These are phyloP conservation scores for Zaprionus bogoriensis DNA, from an alignment of 2,888 invertebrate species.

Conservation along the genomic window DNA sequence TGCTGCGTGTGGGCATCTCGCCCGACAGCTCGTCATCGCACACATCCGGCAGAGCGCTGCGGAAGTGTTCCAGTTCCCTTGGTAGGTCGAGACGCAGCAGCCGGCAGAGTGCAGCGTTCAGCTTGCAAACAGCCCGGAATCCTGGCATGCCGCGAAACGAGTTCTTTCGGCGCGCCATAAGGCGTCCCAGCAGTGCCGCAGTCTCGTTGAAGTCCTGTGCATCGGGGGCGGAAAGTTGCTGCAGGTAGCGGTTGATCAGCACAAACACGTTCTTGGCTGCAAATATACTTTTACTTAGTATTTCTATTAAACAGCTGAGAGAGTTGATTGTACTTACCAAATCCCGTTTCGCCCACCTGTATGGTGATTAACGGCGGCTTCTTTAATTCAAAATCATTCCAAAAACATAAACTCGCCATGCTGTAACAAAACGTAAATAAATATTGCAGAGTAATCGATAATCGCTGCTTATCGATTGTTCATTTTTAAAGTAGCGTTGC, in stretches of 20 bases:
- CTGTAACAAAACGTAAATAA: conserved; percentile 29
- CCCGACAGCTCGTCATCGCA: conserved; percentile 44
- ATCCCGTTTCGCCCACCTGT: conserved; percentile 48
- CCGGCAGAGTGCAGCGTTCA: conserved; percentile 79
- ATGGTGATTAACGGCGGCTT: conserved; percentile 78
- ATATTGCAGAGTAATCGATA: conserved; percentile 1
- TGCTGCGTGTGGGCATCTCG: conserved; percentile 74
- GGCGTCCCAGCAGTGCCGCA: conserved; percentile 78
- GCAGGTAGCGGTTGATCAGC: conserved; percentile 54
- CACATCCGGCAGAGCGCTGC: conserved; percentile 73
- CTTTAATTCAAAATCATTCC: conserved; percentile 80
- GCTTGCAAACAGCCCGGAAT: conserved; percentile 76
- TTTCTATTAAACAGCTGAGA: too few relatives aligned
- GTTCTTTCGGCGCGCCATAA: conserved; percentile 81
- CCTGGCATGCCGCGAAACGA: conserved; percentile 80
- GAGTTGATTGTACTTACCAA: conserved; percentile 58
- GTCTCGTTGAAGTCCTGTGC: conserved; percentile 66
- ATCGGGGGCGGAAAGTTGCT: conserved; percentile 35
- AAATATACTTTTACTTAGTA: background rate
- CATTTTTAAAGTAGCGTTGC: conserved; percentile 7
- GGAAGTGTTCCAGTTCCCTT: conserved; percentile 71
- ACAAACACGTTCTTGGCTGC: conserved; percentile 66
- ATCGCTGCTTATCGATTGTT: background rate
- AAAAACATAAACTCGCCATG: conserved; percentile 69
- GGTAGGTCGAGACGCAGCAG: conserved; percentile 74